A percentile compares a stretch with the other conserved stretches of the same genome.
Evolutionary conservation across 2,888 invertebrate genomes (phyloP).

Genomic region (Pammene fasciana): DNA sequence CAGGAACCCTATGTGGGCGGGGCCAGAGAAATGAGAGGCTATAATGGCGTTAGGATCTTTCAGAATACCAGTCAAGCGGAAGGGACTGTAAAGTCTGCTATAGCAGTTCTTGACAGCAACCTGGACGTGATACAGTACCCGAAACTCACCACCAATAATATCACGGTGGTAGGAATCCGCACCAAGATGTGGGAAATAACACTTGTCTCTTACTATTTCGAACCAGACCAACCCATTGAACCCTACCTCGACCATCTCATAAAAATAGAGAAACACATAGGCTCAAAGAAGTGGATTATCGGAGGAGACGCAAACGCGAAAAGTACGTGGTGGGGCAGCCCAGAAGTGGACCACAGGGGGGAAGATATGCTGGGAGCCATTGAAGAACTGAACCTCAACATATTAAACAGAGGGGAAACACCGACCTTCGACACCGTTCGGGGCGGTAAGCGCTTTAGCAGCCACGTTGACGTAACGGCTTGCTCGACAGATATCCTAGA

Average conservation of each 20-base stretch:
- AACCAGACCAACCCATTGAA: not conserved
- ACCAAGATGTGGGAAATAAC: not conserved
- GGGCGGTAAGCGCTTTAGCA: not conserved
- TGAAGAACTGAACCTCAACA: slow-evolving; percentile 43
- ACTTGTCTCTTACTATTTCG: not conserved
- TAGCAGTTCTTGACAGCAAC: not conserved
- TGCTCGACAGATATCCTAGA: not conserved
- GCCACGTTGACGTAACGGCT: not conserved
- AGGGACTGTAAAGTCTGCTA: not conserved
- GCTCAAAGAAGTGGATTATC: not conserved
- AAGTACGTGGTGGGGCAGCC: slow-evolving; percentile 35
- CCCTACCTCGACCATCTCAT: not conserved
- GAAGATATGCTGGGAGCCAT: slow-evolving; percentile 32
- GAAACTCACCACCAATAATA: not conserved
- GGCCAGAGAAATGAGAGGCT: not conserved
- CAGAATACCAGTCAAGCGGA: not conserved
- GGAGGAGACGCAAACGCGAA: slow-evolving; percentile 19
- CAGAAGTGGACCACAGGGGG: slow-evolving; percentile 40
- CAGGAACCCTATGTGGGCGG: not conserved
- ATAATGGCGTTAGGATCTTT: not conserved
- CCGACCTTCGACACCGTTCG: not conserved
- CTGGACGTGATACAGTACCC: not conserved
- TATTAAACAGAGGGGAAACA: slow-evolving; percentile 46
- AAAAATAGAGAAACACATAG: not conserved
- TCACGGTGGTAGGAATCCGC: not conserved